Percentiles rank a stretch among this genome's conserved stretches.
These are phyloP conservation scores for Troides oblongomaculatus DNA, from an alignment of 2,888 invertebrate species.

Conservation along the genomic window DNA sequence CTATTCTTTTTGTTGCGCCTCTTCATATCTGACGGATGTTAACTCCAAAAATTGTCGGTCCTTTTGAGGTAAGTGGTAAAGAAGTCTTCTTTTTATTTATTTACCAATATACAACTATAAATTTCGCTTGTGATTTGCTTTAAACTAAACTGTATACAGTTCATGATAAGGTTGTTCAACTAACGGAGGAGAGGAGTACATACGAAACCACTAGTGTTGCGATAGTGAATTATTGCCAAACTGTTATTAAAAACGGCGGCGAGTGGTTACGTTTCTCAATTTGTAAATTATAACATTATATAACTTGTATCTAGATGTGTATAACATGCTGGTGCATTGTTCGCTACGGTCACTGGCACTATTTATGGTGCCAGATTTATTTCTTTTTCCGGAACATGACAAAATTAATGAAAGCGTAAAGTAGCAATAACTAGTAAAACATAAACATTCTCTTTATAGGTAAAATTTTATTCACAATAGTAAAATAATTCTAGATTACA, in stretches of 20 bases:
- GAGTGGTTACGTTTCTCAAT: conserved; percentile 26
- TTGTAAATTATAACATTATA: conserved; percentile 30
- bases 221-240: conserved; percentile 27
- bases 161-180: conserved; percentile 2
- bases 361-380: conserved; percentile 3
- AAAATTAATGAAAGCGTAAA: not conserved
- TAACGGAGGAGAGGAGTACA: not conserved
- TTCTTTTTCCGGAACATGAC: not conserved
- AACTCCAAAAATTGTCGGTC: no score
- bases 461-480: not conserved
- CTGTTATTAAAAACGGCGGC: conserved; percentile 27
- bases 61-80: no score
- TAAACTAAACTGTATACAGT: not conserved
- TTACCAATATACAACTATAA: not conserved
- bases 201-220: conserved; percentile 18
- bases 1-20: no score
- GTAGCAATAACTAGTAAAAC: not conserved
- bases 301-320: conserved; percentile 21
- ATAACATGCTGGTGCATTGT: conserved; percentile 8
- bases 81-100: no score
- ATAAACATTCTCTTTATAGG: not conserved
- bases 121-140: not conserved
- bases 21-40: no score
- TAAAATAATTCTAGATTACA: no score
- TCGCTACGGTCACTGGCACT: conserved; percentile 11